Base-by-base conservation (phyloP, 2,888 invertebrate species). In the Luperina testacea region DNA sequence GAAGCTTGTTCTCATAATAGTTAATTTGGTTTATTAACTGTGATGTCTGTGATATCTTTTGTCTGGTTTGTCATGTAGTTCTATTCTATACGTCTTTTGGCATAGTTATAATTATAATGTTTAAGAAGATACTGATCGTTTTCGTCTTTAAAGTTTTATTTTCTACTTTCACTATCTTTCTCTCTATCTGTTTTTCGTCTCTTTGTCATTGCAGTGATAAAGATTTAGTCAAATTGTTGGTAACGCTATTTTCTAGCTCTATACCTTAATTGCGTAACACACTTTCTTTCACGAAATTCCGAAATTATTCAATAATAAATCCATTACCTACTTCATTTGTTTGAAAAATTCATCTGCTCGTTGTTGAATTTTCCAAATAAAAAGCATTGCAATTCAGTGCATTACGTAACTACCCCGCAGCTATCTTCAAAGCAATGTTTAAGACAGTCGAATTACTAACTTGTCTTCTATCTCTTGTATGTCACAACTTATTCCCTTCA, bases 1-100 rank as follows among this genome's bases (percentile, higher is more conserved):
- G 78, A 80, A 83, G 85, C 83, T 78, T 48, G 75, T 32, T 67
- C 68, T 83, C 87, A 65, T 80, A 86, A 63, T 73, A 79, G 75
- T 81, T 81, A 88, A 84, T 88, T 78, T 81, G 57, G 75, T 88
- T 88, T 86, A 84, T 80, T 83, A 80, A 69, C 77, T 64, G 59
- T 78, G 64, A 82, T 83, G 75, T 76, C 76, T 69, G 65, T 86
- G 70, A 86, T 86, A 81, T 75, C 57, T 78, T 84, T 74, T 20
- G 67, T 85, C 67, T 83, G 51, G 57, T 32, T 76, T 51, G 15
- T 70, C 17, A 11, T 61, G 20, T n/a, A 8, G 38, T 67, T 32
- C 15, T 38, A 7, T n/a, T 71, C 1, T 71, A 6, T 57, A 38
- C 11, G 17, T 38, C n/a, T 38, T 59, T 20, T 38, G 38, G 17